Conservation (phyloP, 2,797 vertebrate species). For the Alexandromys oeconomus region DNA sequence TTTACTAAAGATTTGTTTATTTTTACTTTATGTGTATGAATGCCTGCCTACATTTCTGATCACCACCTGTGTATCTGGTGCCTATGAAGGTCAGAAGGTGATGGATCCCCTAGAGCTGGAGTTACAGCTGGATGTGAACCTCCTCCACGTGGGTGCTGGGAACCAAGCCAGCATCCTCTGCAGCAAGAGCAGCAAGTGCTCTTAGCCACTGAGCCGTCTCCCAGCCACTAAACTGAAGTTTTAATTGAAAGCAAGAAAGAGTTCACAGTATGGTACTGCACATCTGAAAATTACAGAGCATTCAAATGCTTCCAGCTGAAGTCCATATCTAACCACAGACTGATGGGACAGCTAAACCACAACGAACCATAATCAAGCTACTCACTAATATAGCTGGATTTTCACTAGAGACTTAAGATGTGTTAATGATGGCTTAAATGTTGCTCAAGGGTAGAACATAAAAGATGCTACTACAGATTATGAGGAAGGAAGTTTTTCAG, state of each 20-base stretch:
- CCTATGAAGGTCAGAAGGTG: background rate
- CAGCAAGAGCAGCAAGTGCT: no score
- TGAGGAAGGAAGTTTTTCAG: slow-evolving; percentile 42
- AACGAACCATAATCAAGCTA: slow-evolving; percentile 40
- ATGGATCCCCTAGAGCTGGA: background rate
- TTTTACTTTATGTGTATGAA: background rate
- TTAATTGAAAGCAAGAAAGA: slow-evolving; percentile 8
- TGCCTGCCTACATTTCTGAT: background rate
- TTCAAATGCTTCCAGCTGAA: slow-evolving; percentile 24
- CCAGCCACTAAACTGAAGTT: background rate
- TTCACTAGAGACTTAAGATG: slow-evolving; percentile 48
- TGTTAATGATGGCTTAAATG: slow-evolving; percentile 58
- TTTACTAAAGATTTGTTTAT: background rate
- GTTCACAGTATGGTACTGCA: slow-evolving; percentile 34
- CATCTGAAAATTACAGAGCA: slow-evolving; percentile 52
- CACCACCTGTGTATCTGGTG: background rate
- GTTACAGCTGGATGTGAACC: no score
- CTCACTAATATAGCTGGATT: slow-evolving; percentile 44
- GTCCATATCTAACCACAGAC: slow-evolving; percentile 6
- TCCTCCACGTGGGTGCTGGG: background rate
- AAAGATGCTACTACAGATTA: slow-evolving; percentile 17
- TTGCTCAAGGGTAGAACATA: background rate
- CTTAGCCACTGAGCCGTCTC: background rate
- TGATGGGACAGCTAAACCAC: slow-evolving; percentile 27
- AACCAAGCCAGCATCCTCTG: background rate